These are phyloP conservation scores for Drosophila simulans DNA, from an alignment of 1,140 invertebrate genomes.

Conservation along the genomic window DNA sequence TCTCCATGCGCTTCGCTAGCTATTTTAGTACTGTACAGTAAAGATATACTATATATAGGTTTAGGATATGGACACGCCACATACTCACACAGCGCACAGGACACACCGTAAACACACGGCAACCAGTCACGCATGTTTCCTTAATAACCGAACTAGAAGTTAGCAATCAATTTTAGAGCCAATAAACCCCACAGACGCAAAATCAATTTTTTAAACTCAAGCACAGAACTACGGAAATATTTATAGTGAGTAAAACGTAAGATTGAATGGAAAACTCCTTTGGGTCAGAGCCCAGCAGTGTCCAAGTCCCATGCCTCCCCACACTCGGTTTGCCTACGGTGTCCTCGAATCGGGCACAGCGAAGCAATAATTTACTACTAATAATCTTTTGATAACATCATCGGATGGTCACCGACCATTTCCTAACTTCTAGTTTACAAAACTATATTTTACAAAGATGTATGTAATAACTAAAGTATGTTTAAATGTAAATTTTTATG, in stretches of 20 bases:
- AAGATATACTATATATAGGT: constrained; percentile 62
- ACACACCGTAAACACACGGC: constrained; percentile 26
- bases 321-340: constrained; percentile 16
- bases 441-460: constrained; percentile 53
- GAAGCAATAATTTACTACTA: constrained; percentile 51
- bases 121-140: constrained; percentile 60
- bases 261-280: constrained; percentile 15
- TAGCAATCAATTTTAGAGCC: constrained; percentile 58
- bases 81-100: constrained; percentile 21
- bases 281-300: neutral
- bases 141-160: constrained; percentile 67
- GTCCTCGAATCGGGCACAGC: constrained; percentile 12
- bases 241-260: constrained; percentile 8
- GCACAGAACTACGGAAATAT: constrained; percentile 16
- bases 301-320: constrained; percentile 11
- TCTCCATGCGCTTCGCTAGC: constrained; percentile 53
- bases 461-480: constrained; percentile 77
- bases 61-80: constrained; percentile 58
- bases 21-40: constrained; percentile 74
- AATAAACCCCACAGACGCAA: constrained; percentile 2
- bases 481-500: constrained; percentile 84
- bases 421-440: constrained; percentile 75
- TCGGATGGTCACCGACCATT: constrained; percentile 41
- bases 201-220: constrained; percentile 39
- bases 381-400: constrained; percentile 39